These are phyloP conservation scores for Bellardia bayeri DNA, from an alignment of 2,888 invertebrate genomes.

Conservation along the genomic window DNA sequence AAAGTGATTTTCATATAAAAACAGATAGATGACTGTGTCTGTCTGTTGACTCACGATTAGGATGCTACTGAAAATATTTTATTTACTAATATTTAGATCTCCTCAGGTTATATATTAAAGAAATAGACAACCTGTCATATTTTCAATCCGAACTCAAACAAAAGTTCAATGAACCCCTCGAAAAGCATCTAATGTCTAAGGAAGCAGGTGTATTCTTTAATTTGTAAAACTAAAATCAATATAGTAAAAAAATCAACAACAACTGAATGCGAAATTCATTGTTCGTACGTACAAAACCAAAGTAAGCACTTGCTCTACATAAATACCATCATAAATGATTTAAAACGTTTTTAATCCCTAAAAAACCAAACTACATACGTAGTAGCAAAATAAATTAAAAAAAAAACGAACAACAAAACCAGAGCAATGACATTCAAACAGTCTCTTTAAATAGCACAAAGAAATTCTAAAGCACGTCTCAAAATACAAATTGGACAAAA, in stretches of 20 bases:
- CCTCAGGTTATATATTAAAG: no score
- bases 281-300: slow-evolving; percentile 14
- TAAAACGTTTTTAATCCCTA: slow-evolving; percentile 51
- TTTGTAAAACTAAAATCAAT: slow-evolving; percentile 1
- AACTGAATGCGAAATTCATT: slow-evolving; percentile 51
- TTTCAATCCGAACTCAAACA: not conserved
- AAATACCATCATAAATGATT: slow-evolving; percentile 61
- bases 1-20: no score
- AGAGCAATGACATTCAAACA: slow-evolving; percentile 70
- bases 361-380: slow-evolving; percentile 39
- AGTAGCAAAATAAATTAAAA: not conserved
- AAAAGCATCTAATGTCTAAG: slow-evolving; percentile 24
- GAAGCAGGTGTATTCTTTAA: slow-evolving; percentile 74
- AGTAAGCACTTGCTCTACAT: slow-evolving; percentile 69
- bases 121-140: not conserved
- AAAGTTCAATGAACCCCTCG: slow-evolving; percentile 70
- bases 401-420: slow-evolving; percentile 8
- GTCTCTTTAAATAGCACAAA: slow-evolving; percentile 47
- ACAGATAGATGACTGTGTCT: no score
- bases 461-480: slow-evolving; percentile 69
- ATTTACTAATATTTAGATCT: no score
- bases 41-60: no score
- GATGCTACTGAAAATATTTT: no score
- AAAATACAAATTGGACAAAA: slow-evolving; percentile 52
- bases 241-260: slow-evolving; percentile 7